Evolutionary conservation across 2,888 invertebrate genomes (phyloP).

Genomic region (Cosmorhoe ocellata): DNA sequence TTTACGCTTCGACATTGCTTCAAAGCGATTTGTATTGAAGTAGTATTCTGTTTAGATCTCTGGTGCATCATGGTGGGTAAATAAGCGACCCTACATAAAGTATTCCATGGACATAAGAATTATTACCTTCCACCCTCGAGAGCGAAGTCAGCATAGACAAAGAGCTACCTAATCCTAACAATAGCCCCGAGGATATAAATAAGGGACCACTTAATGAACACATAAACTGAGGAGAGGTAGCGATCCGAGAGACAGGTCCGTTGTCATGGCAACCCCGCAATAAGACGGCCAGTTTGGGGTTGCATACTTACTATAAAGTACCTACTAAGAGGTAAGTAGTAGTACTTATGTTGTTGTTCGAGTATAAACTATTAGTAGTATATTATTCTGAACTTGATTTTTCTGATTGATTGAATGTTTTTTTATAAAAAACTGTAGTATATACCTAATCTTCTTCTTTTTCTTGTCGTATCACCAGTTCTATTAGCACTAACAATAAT

Average conservation of each 20-base stretch:
- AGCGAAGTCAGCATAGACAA: slow-evolving; percentile 71
- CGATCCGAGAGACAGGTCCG: slow-evolving; percentile 53
- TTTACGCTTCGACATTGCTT: too few relatives aligned
- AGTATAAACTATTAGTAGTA: too few relatives aligned
- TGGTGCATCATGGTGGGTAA: slow-evolving; percentile 8
- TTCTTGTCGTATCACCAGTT: too few relatives aligned
- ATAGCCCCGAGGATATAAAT: slow-evolving; percentile 73
- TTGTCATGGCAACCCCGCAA: slow-evolving; percentile 55
- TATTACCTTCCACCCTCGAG: slow-evolving; percentile 35
- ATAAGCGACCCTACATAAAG: slow-evolving; percentile 8
- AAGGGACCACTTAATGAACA: slow-evolving; percentile 77
- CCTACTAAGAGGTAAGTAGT: slow-evolving; percentile 20
- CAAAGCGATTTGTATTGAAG: neutral
- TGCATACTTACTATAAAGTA: slow-evolving; percentile 28
- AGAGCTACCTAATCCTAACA: slow-evolving; percentile 70
- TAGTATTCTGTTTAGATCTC: neutral
- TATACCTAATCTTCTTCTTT: too few relatives aligned
- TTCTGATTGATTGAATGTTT: too few relatives aligned
- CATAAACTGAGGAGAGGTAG: slow-evolving; percentile 69
- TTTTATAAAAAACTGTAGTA: too few relatives aligned
- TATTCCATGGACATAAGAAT: slow-evolving; percentile 17
- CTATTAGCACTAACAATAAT: too few relatives aligned
- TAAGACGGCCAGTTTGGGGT: slow-evolving; percentile 22
- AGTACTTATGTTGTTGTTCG: neutral
- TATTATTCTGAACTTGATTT: too few relatives aligned